These are phyloP conservation scores for Taenaris catops DNA, from an alignment of 2,888 invertebrate species.

Conservation along the genomic window DNA sequence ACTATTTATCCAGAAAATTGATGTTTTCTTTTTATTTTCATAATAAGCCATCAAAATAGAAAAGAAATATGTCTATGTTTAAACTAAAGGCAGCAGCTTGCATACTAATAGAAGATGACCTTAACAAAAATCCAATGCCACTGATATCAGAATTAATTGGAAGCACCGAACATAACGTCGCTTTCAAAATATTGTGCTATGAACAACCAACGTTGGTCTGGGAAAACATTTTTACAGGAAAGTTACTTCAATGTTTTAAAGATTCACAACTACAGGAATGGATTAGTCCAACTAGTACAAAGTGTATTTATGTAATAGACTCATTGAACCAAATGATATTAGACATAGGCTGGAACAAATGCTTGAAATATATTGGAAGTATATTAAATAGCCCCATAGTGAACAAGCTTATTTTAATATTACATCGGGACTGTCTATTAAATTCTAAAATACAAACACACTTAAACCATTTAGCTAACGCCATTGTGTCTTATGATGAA, in stretches of 20 bases:
- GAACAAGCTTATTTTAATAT: conserved; percentile 47
- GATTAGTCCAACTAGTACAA: conserved; percentile 31
- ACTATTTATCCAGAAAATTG: no score
- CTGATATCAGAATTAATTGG: conserved; percentile 43
- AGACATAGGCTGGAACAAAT: conserved; percentile 52
- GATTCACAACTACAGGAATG: conserved; percentile 34
- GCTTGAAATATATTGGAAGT: conserved; percentile 40
- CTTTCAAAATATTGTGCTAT: conserved; percentile 47
- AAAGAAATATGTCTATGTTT: conserved; percentile 54
- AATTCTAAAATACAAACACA: conserved; percentile 54
- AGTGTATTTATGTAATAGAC: conserved; percentile 52
- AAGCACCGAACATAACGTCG: conserved; percentile 30
- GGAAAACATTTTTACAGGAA: conserved; percentile 43
- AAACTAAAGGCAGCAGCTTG: conserved; percentile 52
- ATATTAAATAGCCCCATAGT: conserved; percentile 38
- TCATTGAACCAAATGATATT: conserved; percentile 66
- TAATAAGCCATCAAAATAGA: no score
- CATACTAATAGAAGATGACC: conserved; percentile 58
- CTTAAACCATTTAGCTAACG: conserved; percentile 66
- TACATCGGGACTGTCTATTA: conserved; percentile 72
- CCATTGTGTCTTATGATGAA: conserved; percentile 46
- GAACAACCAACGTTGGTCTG: conserved; percentile 51
- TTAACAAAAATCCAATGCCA: conserved; percentile 51
- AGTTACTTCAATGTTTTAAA: conserved; percentile 35
- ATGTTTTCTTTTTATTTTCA: no score